Conservation (phyloP, 2,888 invertebrate species). For the Ferrisia virgata region DNA sequence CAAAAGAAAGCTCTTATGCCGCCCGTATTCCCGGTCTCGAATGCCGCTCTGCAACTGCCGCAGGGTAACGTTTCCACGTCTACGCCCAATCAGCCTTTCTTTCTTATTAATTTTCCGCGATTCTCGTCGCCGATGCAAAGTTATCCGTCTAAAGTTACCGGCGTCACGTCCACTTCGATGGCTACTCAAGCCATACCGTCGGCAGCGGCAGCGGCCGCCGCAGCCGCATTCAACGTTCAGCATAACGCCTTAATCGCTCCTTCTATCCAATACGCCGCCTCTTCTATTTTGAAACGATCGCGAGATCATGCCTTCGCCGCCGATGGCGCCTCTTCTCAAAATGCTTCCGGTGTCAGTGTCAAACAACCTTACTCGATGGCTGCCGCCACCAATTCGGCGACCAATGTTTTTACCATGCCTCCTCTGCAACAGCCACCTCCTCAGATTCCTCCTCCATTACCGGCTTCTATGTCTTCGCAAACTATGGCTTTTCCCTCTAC, state of each 20-base stretch:
- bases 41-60: slow-evolving; percentile 47
- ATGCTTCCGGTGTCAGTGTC: slow-evolving; percentile 44
- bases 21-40: slow-evolving; percentile 45
- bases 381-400: slow-evolving; percentile 36
- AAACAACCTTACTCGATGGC: slow-evolving; percentile 52
- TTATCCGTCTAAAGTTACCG: slow-evolving; percentile 26
- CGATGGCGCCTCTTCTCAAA: not conserved
- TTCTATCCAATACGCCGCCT: slow-evolving; percentile 39
- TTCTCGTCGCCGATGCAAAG: slow-evolving; percentile 15
- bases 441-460: slow-evolving; percentile 46
- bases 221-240: slow-evolving; percentile 23
- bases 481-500: slow-evolving; percentile 46
- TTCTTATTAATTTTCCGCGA: slow-evolving; percentile 41
- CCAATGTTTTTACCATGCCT: slow-evolving; percentile 49
- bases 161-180: slow-evolving; percentile 15
- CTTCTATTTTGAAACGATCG: slow-evolving; percentile 60
- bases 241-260: slow-evolving; percentile 27
- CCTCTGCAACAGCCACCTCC: slow-evolving; percentile 48
- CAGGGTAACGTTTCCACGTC: slow-evolving; percentile 49
- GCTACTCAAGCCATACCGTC: slow-evolving; percentile 50
- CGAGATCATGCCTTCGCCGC: slow-evolving; percentile 69
- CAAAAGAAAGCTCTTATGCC: slow-evolving; percentile 46
- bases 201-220: slow-evolving; percentile 40
- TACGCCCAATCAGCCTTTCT: slow-evolving; percentile 44
- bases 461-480: slow-evolving; percentile 48